Evolutionary conservation across 2,113 vertebrate genomes (phyloP), one percentile per base, ranked within the genome.

Genomic region (Maylandia zebra): DNA sequence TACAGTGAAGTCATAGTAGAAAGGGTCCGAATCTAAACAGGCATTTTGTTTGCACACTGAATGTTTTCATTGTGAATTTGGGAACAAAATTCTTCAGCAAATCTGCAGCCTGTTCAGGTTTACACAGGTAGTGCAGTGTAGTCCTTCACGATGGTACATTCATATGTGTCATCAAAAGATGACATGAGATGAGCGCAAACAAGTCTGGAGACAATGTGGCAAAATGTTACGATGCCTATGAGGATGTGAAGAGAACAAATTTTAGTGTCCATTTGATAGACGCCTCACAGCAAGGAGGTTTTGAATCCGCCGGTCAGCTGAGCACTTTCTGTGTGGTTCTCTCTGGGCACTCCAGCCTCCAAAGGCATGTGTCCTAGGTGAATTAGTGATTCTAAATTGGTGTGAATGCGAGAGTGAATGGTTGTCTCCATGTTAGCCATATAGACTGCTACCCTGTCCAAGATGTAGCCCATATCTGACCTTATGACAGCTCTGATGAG

Each of bases 341-440:
- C 0, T 74, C 1, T 16, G 38, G 41, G 22, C 22, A 45, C 38
- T 74, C 8, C 69, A 74, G 13, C 41, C 41, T 74, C 41, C 69
- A 48, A 1, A 74, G 14, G 43, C 41, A 76, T 48, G 9, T 45
- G 24, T 48, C 14, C 11, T 48, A 30, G 71, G 6, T 48, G 22
- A 76, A 48, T 27, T 74, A 27, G 69, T 74, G 69, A 45, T 74
- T 74, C 38, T 74, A 74, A 74, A 45, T 45, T 74, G 38, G 69
- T 17, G 69, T 45, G 22, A 71, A 71, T 43, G 3, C 1, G 5
- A 69, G 64, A 10, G 66, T 71, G 3, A 74, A 27, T 74, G 66
- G n/a, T 22, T 69, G 19, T 69, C 36, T 74, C 22, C 14, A 27
- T 74, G 13, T 74, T 45, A 27, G 5, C 13, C 38, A 27, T 10